These are phyloP conservation scores for Scrobipalpa costella DNA, from an alignment of 2,888 invertebrate species.

Conservation along the genomic window DNA sequence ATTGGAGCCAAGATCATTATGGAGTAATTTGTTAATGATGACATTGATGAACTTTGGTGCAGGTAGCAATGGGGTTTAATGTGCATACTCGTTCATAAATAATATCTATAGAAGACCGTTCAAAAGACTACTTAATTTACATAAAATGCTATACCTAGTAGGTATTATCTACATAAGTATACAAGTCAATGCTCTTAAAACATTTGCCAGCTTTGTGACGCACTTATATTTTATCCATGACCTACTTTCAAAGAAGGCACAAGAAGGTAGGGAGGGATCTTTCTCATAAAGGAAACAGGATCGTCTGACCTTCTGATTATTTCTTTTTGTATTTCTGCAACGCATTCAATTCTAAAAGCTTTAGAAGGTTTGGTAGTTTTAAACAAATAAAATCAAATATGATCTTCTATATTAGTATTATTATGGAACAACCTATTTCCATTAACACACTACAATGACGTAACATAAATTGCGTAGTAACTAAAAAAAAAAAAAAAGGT, in stretches of 20 bases:
- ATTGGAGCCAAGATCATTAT: conserved; percentile 40
- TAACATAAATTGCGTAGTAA: background rate
- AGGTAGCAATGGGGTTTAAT: background rate
- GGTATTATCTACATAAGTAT: too few relatives aligned
- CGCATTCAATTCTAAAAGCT: too few relatives aligned
- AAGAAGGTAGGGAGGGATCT: background rate
- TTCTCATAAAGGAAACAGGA: background rate
- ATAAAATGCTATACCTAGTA: too few relatives aligned
- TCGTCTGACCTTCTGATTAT: background rate
- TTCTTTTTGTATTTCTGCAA: too few relatives aligned
- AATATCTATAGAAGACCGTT: too few relatives aligned
- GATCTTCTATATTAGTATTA: background rate
- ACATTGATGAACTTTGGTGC: background rate
- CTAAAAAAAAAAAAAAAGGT: too few relatives aligned
- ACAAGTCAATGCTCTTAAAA: too few relatives aligned
- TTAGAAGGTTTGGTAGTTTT: too few relatives aligned
- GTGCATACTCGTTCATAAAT: too few relatives aligned
- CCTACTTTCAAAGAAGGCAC: background rate
- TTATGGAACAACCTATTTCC: background rate
- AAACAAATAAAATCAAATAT: too few relatives aligned
- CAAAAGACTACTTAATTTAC: too few relatives aligned
- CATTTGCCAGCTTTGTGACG: background rate
- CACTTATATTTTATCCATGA: background rate
- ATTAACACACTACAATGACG: background rate
- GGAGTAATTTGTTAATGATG: conserved; percentile 5